phyloP scores from a whole-genome alignment of 2,113 vertebrate species.

The Ivindomyrus marchei region DNA sequence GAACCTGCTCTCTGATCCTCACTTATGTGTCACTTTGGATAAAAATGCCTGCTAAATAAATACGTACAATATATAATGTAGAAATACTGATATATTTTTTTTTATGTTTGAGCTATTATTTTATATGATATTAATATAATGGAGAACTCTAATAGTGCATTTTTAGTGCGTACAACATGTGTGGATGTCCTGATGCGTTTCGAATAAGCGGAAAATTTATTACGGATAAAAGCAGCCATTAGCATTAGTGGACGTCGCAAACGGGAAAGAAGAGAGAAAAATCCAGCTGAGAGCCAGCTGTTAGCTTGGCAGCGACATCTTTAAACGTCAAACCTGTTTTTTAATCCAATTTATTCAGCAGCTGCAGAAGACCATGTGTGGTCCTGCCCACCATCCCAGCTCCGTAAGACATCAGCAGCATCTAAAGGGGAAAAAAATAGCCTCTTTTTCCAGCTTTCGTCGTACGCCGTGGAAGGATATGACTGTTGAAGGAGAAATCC shows the following conservation, averaged over 20 bases:
- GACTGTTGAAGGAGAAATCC: neutral
- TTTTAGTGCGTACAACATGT: neutral
- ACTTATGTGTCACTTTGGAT: neutral
- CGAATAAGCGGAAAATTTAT: neutral
- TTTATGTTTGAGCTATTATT: neutral
- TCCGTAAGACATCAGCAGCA: no score
- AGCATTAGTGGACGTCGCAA: neutral
- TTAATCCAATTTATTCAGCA: slow-evolving; percentile 9
- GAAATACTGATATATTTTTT: neutral
- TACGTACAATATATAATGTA: neutral
- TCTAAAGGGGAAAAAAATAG: neutral
- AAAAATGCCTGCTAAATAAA: neutral
- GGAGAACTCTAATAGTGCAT: neutral
- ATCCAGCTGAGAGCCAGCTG: slow-evolving; percentile 9
- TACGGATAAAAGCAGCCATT: neutral
- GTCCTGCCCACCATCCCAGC: neutral
- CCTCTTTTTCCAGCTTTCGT: neutral
- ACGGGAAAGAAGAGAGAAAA: neutral
- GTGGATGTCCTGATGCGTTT: neutral
- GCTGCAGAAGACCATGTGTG: neutral
- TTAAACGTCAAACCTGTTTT: slow-evolving; percentile 14
- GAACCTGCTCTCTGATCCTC: neutral
- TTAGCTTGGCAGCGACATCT: slow-evolving; percentile 5
- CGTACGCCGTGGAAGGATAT: neutral
- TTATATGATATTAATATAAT: neutral